phyloP scores from a whole-genome alignment of 2,113 vertebrate genomes.

The Cyanistes caeruleus region DNA sequence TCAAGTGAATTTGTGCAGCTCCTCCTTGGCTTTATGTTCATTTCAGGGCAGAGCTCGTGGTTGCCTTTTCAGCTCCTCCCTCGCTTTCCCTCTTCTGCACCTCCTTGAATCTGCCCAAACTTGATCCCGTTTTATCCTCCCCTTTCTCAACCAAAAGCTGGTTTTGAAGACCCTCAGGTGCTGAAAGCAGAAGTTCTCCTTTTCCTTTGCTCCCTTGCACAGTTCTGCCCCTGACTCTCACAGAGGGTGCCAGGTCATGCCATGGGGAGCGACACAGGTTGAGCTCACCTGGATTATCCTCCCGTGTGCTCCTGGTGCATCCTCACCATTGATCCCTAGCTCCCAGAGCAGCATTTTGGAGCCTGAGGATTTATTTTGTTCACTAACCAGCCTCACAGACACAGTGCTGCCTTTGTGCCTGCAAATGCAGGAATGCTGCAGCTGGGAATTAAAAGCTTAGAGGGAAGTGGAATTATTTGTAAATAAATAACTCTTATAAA shows the following conservation, averaged over 20 bases:
- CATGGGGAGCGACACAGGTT: fast-evolving
- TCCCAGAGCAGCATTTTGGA: neutral
- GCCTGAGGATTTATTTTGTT: neutral
- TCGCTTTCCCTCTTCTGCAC: fast-evolving
- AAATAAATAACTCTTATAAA: neutral
- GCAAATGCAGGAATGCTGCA: neutral
- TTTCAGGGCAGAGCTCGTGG: neutral
- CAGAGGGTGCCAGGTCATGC: fast-evolving
- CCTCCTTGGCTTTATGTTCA: neutral
- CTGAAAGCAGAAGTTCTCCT: neutral
- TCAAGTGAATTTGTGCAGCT: fast-evolving
- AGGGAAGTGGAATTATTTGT: neutral
- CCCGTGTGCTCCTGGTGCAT: neutral
- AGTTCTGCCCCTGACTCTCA: neutral
- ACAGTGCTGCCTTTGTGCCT: no score
- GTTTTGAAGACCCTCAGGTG: neutral
- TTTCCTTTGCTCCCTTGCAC: neutral
- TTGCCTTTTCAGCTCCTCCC: neutral
- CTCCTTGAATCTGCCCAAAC: neutral
- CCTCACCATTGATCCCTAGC: neutral
- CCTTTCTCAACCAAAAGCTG: neutral
- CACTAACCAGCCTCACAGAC: fast-evolving
- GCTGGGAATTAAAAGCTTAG: neutral
- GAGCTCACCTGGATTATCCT: neutral
- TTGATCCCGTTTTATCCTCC: neutral